These are phyloP conservation scores for Cataglyphis livida DNA, from an alignment of 2,888 invertebrate species.

Conservation along the genomic window DNA sequence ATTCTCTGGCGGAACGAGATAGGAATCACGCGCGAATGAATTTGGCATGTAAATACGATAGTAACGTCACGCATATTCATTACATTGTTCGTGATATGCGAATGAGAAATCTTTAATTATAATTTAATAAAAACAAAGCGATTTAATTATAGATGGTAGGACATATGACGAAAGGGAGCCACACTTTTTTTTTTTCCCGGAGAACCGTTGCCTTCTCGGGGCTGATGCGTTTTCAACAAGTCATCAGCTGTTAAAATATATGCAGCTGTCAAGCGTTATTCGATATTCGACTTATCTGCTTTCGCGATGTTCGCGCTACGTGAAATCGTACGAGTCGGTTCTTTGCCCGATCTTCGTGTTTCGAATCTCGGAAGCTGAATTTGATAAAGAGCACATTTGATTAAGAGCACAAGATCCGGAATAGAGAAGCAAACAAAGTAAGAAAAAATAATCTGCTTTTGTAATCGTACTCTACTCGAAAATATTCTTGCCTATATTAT, in stretches of 20 bases:
- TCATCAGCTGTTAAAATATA: conserved; percentile 63
- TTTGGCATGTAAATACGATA: conserved; percentile 62
- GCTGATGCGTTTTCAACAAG: conserved; percentile 15
- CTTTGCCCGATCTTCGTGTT: conserved; percentile 26
- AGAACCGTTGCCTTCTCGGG: background rate
- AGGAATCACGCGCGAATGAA: conserved; percentile 65
- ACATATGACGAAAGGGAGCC: background rate
- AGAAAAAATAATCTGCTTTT: background rate
- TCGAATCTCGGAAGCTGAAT: conserved; percentile 28
- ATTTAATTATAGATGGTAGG: conserved; percentile 5
- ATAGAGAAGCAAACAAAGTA: background rate
- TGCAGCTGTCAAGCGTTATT: conserved; percentile 55
- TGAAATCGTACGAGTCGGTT: conserved; percentile 24
- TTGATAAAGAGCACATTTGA: conserved; percentile 18
- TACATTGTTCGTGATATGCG: background rate
- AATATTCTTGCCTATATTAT: background rate
- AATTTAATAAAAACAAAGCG: conserved; percentile 36
- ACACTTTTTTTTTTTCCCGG: conserved; percentile 29
- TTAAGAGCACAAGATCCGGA: conserved; percentile 1
- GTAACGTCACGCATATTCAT: conserved; percentile 46
- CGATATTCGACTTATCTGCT: conserved; percentile 40
- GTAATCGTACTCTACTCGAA: background rate
- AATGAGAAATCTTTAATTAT: conserved; percentile 37
- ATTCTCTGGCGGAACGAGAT: conserved; percentile 35
- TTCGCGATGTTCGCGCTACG: conserved; percentile 18